phyloP scores from a whole-genome alignment of 2,888 invertebrate species.

The Dryobota labecula region DNA sequence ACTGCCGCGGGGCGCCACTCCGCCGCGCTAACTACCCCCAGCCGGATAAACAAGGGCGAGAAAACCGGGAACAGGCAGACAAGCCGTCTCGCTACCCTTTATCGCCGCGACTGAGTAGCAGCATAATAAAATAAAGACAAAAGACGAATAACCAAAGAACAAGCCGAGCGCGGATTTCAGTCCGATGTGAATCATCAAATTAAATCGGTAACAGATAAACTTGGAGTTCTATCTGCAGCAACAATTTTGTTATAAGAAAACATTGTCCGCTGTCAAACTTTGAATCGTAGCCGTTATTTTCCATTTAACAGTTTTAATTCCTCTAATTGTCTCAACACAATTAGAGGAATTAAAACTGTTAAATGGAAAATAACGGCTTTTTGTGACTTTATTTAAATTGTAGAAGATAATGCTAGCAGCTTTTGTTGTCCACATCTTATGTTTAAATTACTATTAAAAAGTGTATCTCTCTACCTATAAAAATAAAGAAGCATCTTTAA shows the following conservation, averaged over 20 bases:
- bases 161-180: slow-evolving; percentile 68
- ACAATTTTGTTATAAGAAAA: slow-evolving; percentile 66
- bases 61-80: slow-evolving; percentile 88
- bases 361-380: slow-evolving; percentile 23
- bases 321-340: slow-evolving; percentile 24
- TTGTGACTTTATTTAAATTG: background rate
- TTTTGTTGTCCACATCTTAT: background rate
- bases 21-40: slow-evolving; percentile 83
- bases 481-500: background rate
- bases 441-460: background rate
- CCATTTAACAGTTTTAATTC: slow-evolving; percentile 30
- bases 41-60: slow-evolving; percentile 89
- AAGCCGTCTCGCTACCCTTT: slow-evolving; percentile 89
- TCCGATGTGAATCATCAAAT: slow-evolving; percentile 70
- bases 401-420: background rate
- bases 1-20: slow-evolving; percentile 85
- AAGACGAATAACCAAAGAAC: slow-evolving; percentile 82
- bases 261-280: slow-evolving; percentile 64
- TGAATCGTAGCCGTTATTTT: slow-evolving; percentile 29
- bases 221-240: slow-evolving; percentile 65
- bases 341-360: slow-evolving; percentile 30
- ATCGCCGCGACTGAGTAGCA: slow-evolving; percentile 81
- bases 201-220: slow-evolving; percentile 69
- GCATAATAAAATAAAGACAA: slow-evolving; percentile 87
- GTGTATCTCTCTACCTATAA: background rate